These are phyloP conservation scores for Spilogale gracilis DNA, from an alignment of 2,113 vertebrate species.

Conservation along the genomic window DNA sequence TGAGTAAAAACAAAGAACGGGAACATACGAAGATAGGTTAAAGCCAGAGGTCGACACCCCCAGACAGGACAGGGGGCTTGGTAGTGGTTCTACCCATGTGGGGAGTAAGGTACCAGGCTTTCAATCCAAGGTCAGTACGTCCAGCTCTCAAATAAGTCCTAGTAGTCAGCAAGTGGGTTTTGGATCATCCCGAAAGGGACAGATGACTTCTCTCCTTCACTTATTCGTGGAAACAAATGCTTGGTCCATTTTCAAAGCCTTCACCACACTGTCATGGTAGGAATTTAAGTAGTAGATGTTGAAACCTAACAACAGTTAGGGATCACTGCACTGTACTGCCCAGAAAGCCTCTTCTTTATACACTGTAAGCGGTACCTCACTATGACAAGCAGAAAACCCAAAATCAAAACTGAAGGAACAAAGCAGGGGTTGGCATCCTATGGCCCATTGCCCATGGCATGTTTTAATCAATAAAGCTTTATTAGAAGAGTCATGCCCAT, in stretches of 20 bases:
- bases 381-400: background rate
- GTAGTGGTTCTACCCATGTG: fast-evolving
- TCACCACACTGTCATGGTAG: background rate
- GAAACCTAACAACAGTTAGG: background rate
- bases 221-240: background rate
- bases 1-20: too few relatives aligned
- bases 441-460: background rate
- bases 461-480: background rate
- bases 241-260: background rate
- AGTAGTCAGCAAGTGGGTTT: background rate
- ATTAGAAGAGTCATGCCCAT: background rate
- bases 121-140: background rate
- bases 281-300: background rate
- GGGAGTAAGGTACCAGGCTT: background rate
- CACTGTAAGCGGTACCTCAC: background rate
- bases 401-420: background rate
- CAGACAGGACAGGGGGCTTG: background rate
- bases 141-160: background rate
- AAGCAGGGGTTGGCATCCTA: background rate
- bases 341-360: background rate
- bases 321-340: background rate
- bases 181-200: background rate
- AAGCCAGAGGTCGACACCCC: background rate
- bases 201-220: background rate
- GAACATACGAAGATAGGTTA: too few relatives aligned